Percentiles rank a stretch among this genome's conserved stretches.
Evolutionary conservation across 2,113 vertebrate species (phyloP).

Genomic region (Aix galericulata): DNA sequence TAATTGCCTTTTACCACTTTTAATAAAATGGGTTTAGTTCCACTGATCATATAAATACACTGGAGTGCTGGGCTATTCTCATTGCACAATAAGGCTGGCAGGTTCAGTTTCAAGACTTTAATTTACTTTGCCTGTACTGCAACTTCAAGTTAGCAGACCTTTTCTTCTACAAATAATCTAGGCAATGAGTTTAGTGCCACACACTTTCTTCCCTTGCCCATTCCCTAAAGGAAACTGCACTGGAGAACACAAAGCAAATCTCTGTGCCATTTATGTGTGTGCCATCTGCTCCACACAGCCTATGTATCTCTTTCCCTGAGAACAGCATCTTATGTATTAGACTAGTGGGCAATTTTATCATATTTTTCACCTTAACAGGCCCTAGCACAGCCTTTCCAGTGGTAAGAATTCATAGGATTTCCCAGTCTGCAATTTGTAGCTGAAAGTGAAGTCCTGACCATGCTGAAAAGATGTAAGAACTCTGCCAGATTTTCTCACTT

Average conservation of each 20-base stretch:
- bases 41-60: too few species aligned
- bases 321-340: neutral
- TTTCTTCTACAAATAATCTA: too few species aligned
- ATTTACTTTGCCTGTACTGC: too few species aligned
- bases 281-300: neutral
- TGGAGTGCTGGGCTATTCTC: too few species aligned
- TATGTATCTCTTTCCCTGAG: neutral
- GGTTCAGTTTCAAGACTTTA: too few species aligned
- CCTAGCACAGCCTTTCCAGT: neutral
- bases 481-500: neutral
- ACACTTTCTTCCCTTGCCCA: neutral
- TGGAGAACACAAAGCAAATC: too few species aligned
- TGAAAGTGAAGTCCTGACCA: neutral
- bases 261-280: neutral
- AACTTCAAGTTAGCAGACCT: too few species aligned
- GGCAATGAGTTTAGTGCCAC: neutral
- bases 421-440: neutral
- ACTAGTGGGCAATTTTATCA: neutral
- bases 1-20: too few species aligned
- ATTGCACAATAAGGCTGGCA: too few species aligned
- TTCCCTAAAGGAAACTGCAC: too few species aligned
- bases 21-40: too few species aligned
- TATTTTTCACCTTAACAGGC: neutral
- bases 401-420: neutral
- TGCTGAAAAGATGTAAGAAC: neutral